Evolutionary conservation across 2,113 vertebrate genomes (phyloP).

Genomic region (Piprites chloris): DNA sequence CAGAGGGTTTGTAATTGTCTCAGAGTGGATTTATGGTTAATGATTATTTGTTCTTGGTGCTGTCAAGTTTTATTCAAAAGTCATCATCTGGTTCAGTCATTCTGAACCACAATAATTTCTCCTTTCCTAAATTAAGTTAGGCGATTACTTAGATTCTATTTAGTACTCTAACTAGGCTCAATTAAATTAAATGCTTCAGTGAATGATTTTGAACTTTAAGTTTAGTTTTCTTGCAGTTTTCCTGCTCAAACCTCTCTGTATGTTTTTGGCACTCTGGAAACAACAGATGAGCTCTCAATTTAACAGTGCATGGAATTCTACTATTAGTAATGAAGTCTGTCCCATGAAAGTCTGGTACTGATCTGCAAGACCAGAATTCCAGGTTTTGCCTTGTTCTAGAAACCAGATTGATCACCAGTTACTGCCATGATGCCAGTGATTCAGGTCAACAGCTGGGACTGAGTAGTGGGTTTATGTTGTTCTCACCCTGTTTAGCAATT

Average conservation of each 20-base stretch:
- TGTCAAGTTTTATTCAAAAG: neutral
- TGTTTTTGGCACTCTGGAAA: neutral
- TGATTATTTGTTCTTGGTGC: neutral
- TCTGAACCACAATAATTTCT: neutral
- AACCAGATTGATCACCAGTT: fast-evolving
- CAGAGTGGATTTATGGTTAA: neutral
- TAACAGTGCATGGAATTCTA: neutral
- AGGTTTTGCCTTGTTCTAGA: neutral
- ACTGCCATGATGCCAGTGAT: neutral
- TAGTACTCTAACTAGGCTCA: neutral
- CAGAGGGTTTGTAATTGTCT: neutral
- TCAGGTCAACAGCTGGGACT: neutral
- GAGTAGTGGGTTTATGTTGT: neutral
- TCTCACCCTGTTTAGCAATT: fast-evolving
- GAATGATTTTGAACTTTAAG: neutral
- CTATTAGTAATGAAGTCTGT: neutral
- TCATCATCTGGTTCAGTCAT: neutral
- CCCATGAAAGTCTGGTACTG: neutral
- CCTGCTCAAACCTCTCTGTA: neutral
- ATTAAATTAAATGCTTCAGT: neutral
- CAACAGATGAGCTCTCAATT: neutral
- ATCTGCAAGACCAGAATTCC: neutral
- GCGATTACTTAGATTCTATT: neutral
- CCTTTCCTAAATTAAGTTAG: neutral
- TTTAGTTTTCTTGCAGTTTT: neutral